Percentiles rank a stretch among this genome's conserved stretches.
Conservation (phyloP, 92 coral and sea anemone genomes). For the Palythoa caribaeorum region DNA sequence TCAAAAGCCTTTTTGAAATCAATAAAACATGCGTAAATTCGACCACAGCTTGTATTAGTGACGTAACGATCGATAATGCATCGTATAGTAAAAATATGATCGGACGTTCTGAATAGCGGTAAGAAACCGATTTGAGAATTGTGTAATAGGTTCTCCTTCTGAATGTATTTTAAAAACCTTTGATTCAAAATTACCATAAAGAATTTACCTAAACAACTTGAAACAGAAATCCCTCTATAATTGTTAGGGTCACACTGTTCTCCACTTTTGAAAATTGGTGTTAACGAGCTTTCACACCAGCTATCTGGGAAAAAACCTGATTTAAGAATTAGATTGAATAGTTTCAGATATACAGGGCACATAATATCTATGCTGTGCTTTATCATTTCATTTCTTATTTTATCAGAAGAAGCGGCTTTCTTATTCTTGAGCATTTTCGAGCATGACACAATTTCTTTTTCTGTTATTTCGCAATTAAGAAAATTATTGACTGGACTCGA, state of each 20-base stretch:
- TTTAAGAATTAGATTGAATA: constrained; percentile 38
- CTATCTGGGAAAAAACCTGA: constrained; percentile 30
- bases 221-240: constrained; percentile 67
- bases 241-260: constrained; percentile 48
- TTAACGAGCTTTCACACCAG: constrained; percentile 61
- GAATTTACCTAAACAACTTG: constrained; percentile 64
- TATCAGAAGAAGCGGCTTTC: not conserved
- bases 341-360: constrained; percentile 27
- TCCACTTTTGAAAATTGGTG: constrained; percentile 69
- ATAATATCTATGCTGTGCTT: constrained; percentile 35
- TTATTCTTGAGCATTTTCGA: constrained; percentile 32
- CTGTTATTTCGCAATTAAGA: not conserved
- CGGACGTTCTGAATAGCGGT: constrained; percentile 58
- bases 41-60: constrained; percentile 13
- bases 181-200: constrained; percentile 48
- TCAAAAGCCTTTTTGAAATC: constrained; percentile 13
- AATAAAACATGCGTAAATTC: not conserved
- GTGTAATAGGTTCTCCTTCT: constrained; percentile 47
- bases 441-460: not conserved
- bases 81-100: constrained; percentile 58
- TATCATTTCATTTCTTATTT: constrained; percentile 42
- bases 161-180: constrained; percentile 38
- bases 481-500: not conserved
- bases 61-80: constrained; percentile 57
- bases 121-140: constrained; percentile 61